Percentiles rank a stretch among this genome's conserved stretches.
Conservation (phyloP, 2,113 vertebrate genomes). For the Pterocles gutturalis region DNA sequence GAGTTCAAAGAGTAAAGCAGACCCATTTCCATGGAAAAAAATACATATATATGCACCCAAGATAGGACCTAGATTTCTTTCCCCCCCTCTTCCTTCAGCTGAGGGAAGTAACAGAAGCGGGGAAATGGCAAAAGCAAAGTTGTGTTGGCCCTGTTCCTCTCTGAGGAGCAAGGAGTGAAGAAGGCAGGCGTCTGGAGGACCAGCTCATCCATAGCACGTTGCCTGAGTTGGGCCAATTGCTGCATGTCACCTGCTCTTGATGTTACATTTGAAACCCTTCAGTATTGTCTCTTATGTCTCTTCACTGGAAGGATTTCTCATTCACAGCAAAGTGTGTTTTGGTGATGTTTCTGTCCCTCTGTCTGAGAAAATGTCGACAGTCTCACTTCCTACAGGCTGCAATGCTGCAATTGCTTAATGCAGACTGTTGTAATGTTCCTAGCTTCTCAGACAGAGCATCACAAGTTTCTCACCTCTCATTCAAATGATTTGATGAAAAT, state of each 20-base stretch:
- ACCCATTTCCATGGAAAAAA: background rate
- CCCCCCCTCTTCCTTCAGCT: rapidly evolving
- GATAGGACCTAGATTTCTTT: background rate
- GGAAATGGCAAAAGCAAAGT: background rate
- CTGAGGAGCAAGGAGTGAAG: background rate
- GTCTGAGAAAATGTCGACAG: background rate
- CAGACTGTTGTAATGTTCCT: background rate
- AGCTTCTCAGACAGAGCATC: background rate
- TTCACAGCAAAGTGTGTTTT: background rate
- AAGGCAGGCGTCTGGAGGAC: background rate
- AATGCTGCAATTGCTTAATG: background rate
- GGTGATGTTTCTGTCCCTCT: background rate
- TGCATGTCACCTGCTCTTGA: background rate
- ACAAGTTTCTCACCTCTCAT: background rate
- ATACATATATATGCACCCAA: rapidly evolving
- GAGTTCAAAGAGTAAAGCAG: background rate
- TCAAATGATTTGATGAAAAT: background rate
- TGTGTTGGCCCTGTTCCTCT: background rate
- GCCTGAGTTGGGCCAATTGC: background rate
- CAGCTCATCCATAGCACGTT: background rate
- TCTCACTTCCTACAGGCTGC: background rate
- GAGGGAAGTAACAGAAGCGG: background rate
- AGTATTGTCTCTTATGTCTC: background rate
- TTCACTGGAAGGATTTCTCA: background rate
- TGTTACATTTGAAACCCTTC: background rate